phyloP scores from a whole-genome alignment of 1,140 invertebrate genomes.

The Oryzaephilus surinamensis region DNA sequence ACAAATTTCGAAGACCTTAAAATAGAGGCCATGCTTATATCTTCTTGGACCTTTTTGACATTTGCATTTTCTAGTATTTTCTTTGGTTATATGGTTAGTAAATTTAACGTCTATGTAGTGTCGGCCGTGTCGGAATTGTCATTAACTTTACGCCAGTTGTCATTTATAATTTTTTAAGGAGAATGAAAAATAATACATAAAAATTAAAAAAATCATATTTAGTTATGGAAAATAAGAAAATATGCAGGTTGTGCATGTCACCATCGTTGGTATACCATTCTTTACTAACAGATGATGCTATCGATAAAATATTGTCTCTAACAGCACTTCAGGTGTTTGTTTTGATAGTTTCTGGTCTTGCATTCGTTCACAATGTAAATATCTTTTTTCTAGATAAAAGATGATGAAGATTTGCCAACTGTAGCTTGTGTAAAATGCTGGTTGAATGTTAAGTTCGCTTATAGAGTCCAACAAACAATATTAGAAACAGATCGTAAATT shows the following conservation, averaged over 20 bases:
- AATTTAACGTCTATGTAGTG: neutral
- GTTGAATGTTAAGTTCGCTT: constrained; percentile 7
- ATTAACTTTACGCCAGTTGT: neutral
- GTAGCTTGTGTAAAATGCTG: constrained; percentile 6
- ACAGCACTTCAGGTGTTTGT: constrained; percentile 5
- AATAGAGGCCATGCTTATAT: constrained; percentile 48
- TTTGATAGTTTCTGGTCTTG: neutral
- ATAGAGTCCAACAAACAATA: constrained; percentile 7
- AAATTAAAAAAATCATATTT: too few species aligned
- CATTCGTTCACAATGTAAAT: neutral
- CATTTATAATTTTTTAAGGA: too few species aligned
- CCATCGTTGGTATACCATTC: constrained; percentile 3
- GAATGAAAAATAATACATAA: too few species aligned
- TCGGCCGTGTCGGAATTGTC: neutral
- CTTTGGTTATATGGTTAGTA: neutral
- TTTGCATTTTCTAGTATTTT: too few species aligned
- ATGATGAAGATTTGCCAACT: constrained; percentile 1
- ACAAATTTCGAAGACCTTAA: constrained; percentile 57
- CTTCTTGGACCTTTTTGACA: too few species aligned
- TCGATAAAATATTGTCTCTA: constrained; percentile 4
- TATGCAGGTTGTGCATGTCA: constrained; percentile 8
- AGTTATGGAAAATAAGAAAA: too few species aligned
- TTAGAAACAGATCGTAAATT: constrained; percentile 3
- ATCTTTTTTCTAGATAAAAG: constrained; percentile 1
- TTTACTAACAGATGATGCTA: constrained; percentile 1